phyloP scores from a whole-genome alignment of 2,797 vertebrate species.

The Smutsia gigantea region DNA sequence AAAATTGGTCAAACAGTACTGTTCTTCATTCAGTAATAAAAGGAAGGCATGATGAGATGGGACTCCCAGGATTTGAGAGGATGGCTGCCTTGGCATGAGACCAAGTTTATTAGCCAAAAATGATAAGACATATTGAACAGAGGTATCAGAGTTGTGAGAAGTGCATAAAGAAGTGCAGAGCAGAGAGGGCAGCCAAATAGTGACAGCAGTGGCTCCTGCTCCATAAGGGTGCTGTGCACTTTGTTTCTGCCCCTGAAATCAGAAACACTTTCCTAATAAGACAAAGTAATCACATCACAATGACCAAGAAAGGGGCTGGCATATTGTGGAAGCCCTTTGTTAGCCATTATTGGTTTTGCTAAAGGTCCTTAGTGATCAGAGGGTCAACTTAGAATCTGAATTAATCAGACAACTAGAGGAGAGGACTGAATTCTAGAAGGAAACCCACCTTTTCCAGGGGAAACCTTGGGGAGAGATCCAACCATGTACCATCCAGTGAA shows the following conservation, averaged over 20 bases:
- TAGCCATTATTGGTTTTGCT: conserved; percentile 33
- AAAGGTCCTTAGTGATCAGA: background rate
- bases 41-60: conserved; percentile 67
- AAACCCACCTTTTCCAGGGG: background rate
- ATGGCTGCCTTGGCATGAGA: conserved; percentile 63
- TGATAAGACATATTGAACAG: conserved; percentile 69
- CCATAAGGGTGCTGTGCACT: background rate
- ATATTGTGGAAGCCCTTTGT: background rate
- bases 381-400: conserved; percentile 4
- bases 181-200: conserved; percentile 21
- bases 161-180: conserved; percentile 52
- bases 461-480: background rate
- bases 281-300: background rate
- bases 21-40: conserved; percentile 66
- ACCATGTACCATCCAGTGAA: fast-evolving
- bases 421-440: background rate
- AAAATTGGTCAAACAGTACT: background rate
- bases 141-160: conserved; percentile 74
- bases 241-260: background rate
- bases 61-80: conserved; percentile 67
- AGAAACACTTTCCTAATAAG: conserved; percentile 40
- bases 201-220: background rate
- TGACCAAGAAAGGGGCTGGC: background rate
- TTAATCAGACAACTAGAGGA: background rate
- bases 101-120: conserved; percentile 77